Evolutionary conservation across 2,113 vertebrate genomes (phyloP).

Genomic region (Crotalus tigris): DNA sequence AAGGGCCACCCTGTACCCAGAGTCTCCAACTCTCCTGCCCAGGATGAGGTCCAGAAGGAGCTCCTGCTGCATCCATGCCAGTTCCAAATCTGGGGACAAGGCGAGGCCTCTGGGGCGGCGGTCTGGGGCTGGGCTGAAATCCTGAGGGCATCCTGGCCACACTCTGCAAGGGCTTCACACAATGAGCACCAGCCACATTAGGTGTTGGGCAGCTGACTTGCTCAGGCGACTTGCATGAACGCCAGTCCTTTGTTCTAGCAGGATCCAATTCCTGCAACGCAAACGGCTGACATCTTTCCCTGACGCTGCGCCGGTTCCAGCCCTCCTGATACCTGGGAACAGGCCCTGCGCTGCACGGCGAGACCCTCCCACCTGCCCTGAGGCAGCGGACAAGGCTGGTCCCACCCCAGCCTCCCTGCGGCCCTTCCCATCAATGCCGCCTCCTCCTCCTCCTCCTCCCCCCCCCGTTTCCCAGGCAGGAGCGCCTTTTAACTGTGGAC

Average conservation of each 20-base stretch:
- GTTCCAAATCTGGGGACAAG: neutral
- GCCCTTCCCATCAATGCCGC: slow-evolving; percentile 19
- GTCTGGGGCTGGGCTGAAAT: neutral
- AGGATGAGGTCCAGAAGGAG: neutral
- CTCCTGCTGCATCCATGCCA: neutral
- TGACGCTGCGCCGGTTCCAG: neutral
- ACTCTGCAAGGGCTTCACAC: neutral
- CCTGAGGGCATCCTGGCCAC: neutral
- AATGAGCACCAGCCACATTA: neutral
- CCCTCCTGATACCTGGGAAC: neutral
- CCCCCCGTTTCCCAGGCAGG: slow-evolving; percentile 60
- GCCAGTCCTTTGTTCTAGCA: neutral
- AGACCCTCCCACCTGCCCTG: neutral
- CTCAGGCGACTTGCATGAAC: neutral
- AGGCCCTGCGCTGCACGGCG: neutral
- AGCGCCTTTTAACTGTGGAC: slow-evolving; percentile 79
- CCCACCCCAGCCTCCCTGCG: slow-evolving; percentile 47
- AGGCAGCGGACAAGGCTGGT: slow-evolving; percentile 40
- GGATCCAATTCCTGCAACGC: neutral
- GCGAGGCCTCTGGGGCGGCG: neutral
- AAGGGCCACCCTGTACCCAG: neutral
- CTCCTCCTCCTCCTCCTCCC: slow-evolving; percentile 47
- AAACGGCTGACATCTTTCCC: neutral
- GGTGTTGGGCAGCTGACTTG: neutral
- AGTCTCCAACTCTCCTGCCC: neutral